phyloP scores from a whole-genome alignment of 2,113 vertebrate species.

The Lipotes vexillifer region DNA sequence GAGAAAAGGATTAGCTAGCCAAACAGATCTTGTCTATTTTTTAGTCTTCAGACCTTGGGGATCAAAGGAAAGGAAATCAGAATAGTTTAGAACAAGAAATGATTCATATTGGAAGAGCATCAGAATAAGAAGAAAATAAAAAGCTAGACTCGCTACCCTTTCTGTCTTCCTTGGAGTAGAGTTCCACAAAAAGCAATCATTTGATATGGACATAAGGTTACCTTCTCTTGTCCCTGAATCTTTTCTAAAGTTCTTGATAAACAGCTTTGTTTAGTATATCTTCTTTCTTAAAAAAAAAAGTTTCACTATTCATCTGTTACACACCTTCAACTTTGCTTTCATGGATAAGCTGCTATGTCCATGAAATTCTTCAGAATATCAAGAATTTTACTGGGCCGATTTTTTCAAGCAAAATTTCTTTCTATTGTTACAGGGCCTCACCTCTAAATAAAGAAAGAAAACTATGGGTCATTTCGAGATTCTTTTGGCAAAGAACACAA shows the following conservation, averaged over 20 bases:
- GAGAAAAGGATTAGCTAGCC: not conserved
- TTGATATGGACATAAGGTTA: not conserved
- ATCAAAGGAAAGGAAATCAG: not conserved
- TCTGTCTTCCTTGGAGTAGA: slow-evolving; percentile 2
- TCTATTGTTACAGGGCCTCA: not conserved
- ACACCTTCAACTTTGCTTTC: not conserved
- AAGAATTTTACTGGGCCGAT: not conserved
- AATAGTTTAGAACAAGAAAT: not conserved
- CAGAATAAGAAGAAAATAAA: not conserved
- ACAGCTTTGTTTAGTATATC: not conserved
- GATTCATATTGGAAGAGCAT: not conserved
- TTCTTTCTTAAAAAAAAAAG: no score
- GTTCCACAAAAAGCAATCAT: not conserved
- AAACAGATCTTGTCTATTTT: not conserved
- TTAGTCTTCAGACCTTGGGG: not conserved
- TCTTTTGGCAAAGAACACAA: not conserved
- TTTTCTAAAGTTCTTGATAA: not conserved
- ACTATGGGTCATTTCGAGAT: not conserved
- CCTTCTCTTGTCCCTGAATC: not conserved
- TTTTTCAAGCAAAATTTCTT: not conserved
- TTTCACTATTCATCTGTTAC: not conserved
- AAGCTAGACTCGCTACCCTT: not conserved
- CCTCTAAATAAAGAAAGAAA: not conserved
- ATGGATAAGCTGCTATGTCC: not conserved
- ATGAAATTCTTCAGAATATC: slow-evolving; percentile 5